Evolutionary conservation across 2,888 invertebrate genomes (phyloP), one percentile per base, ranked within the genome.

Genomic region (Tetrapedia diversipes): DNA sequence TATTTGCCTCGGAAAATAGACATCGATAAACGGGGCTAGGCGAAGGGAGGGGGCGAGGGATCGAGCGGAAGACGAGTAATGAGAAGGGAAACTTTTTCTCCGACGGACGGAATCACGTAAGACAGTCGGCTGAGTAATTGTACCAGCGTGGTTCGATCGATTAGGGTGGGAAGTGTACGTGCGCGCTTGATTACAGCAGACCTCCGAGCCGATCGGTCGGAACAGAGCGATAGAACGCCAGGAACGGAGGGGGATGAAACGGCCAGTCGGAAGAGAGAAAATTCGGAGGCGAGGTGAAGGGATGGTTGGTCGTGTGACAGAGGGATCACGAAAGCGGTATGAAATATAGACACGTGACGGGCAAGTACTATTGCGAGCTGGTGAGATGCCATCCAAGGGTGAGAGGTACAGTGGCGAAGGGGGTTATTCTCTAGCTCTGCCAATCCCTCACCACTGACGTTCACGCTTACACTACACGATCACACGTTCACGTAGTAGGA

Each of bases 121-220:
- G 64, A 73, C 72, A 47, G 73, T 70, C 56, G 61, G 65, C 34
- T 77, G 75, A 64, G 60, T 70, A 77, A 79, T 77, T 67, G 80
- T 80, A 76, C 54, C 63, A 66, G 49, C 67, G 66, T n/a, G 45
- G 66, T 80, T 72, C 59, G 64, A 84, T 84, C 82, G 80, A 82
- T 80, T 37, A 61, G 66, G 57, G 54, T 65, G 67, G 73, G 43
- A 65, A 54, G 67, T 70, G 61, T 81, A 80, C 71, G 80, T 79
- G 80, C 77, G 70, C 73, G 75, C 70, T 70, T 83, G 84, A 86
- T 87, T 83, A 80, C 81, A 67, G 66, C 72, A 76, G 71, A 64
- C 72, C 82, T 80, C 54, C 47, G 57, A 80, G 47, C 51, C 80
- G 85, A 82, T 86, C 85, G 71, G 60, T 75, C 69, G 78, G 82